Percentiles rank a stretch among this genome's conserved stretches.
These are phyloP conservation scores for Crotalus tigris DNA, from an alignment of 2,113 vertebrate species.

Conservation along the genomic window DNA sequence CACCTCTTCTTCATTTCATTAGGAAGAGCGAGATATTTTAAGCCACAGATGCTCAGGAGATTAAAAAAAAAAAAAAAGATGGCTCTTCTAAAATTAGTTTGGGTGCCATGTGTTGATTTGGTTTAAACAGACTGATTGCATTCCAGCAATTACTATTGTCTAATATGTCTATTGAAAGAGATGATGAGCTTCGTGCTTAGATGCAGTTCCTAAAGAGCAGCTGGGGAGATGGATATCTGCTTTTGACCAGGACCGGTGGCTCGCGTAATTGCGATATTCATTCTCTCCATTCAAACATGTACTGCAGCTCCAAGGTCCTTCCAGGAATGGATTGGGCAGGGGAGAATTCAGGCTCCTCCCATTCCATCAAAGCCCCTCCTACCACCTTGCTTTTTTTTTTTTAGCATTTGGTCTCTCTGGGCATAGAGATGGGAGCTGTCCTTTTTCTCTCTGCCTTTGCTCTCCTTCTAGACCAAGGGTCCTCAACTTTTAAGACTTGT, in stretches of 20 bases:
- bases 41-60: neutral
- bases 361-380: neutral
- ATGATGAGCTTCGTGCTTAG: neutral
- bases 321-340: neutral
- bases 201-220: neutral
- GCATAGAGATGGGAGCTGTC: neutral
- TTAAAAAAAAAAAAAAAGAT: rapidly evolving
- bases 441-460: neutral
- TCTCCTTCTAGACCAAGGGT: no score
- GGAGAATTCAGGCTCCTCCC: neutral
- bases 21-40: neutral
- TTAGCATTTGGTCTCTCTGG: neutral
- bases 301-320: neutral
- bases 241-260: neutral
- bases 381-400: no score
- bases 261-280: no score
- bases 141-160: neutral
- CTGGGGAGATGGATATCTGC: neutral
- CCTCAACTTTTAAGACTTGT: no score
- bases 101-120: neutral
- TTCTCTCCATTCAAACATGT: neutral
- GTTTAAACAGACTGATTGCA: neutral
- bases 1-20: neutral
- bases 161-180: neutral
- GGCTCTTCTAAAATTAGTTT: neutral